Conservation (phyloP, 1,140 invertebrate genomes). For the Drosophila kepulauana region DNA sequence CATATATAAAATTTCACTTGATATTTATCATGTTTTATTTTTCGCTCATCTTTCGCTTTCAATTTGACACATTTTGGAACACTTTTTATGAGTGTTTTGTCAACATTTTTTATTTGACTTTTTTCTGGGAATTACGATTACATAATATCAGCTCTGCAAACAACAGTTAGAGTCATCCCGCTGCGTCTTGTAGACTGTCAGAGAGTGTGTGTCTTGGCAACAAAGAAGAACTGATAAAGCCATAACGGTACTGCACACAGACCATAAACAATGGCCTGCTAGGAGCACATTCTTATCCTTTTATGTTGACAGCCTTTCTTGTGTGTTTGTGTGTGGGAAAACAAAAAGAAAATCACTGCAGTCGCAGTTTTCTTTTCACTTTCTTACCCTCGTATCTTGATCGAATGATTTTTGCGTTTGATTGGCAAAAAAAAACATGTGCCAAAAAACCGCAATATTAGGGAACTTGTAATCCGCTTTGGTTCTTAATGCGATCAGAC, state of each 20-base stretch:
- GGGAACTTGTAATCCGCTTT: conserved; percentile 44
- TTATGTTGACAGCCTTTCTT: conserved; percentile 43
- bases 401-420: conserved; percentile 38
- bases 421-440: conserved; percentile 40
- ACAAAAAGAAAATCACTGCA: conserved; percentile 29
- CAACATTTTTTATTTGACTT: conserved; percentile 13
- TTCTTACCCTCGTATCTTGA: conserved; percentile 35
- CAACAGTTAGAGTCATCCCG: conserved; percentile 24
- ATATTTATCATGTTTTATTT: conserved; percentile 5
- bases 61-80: background rate
- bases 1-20: background rate
- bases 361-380: conserved; percentile 2
- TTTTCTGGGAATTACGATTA: conserved; percentile 34
- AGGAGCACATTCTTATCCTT: conserved; percentile 43
- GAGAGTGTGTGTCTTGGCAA: conserved; percentile 13
- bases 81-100: conserved; percentile 28
- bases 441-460: conserved; percentile 31
- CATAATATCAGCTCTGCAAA: conserved; percentile 9
- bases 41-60: conserved; percentile 3
- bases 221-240: conserved; percentile 45
- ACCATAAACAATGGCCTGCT: conserved; percentile 48
- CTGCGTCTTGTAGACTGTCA: conserved; percentile 2
- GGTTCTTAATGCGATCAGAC: conserved; percentile 35
- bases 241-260: conserved; percentile 58
- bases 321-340: conserved; percentile 40